Conservation (phyloP, 1,140 invertebrate species). For the Macrocentrus cingulum region DNA sequence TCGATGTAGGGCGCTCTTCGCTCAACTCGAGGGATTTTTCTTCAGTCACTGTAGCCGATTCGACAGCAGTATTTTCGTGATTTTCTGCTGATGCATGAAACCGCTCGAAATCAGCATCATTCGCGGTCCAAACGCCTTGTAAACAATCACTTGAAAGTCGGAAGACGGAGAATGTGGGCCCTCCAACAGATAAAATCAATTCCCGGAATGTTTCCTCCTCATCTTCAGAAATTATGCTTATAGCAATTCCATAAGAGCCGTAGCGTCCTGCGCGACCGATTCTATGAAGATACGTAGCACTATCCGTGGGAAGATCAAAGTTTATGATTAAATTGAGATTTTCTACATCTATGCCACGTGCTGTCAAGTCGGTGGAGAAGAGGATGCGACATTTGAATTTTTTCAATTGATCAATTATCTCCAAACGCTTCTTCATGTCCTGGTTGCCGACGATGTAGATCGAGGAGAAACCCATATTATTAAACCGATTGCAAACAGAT, state of each 20-base stretch:
- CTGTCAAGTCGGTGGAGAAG: slow-evolving; percentile 87
- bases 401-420: slow-evolving; percentile 76
- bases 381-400: slow-evolving; percentile 80
- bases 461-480: slow-evolving; percentile 69
- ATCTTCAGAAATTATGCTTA: slow-evolving; percentile 66
- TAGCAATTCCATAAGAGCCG: slow-evolving; percentile 74
- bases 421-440: slow-evolving; percentile 75
- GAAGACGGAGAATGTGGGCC: slow-evolving; percentile 56
- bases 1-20: too few relatives aligned
- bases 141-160: slow-evolving; percentile 52
- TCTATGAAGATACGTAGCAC: slow-evolving; percentile 91
- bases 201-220: slow-evolving; percentile 63
- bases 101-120: slow-evolving; percentile 42
- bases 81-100: slow-evolving; percentile 21
- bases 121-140: slow-evolving; percentile 49
- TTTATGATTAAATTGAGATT: slow-evolving; percentile 94
- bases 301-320: slow-evolving; percentile 81
- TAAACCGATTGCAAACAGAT: slow-evolving; percentile 72
- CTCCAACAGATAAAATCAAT: slow-evolving; percentile 59
- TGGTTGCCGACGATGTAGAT: slow-evolving; percentile 75
- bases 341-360: slow-evolving; percentile 86
- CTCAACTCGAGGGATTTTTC: slow-evolving; percentile 52
- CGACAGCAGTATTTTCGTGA: slow-evolving; percentile 14
- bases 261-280: slow-evolving; percentile 93
- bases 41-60: background rate